These are phyloP conservation scores for Rhynchophorus ferrugineus DNA, from an alignment of 1,140 invertebrate species.

Conservation along the genomic window DNA sequence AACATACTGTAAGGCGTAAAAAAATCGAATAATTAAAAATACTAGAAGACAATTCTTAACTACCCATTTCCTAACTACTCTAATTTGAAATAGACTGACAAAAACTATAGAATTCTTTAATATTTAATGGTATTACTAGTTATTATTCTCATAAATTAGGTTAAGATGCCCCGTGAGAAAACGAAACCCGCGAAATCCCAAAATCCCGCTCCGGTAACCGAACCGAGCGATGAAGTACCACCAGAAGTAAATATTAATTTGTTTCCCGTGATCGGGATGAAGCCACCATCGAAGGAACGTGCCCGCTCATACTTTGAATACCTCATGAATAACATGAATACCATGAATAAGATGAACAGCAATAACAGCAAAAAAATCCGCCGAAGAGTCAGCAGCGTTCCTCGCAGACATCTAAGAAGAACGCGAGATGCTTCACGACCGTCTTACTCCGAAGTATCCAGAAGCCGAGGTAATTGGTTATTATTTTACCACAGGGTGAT, in stretches of 20 bases:
- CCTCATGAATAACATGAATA: slow-evolving; percentile 1
- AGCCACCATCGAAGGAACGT: slow-evolving; percentile 31
- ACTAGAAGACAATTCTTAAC: too few species aligned
- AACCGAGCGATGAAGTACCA: slow-evolving; percentile 1
- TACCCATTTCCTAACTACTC: too few species aligned
- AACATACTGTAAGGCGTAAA: too few species aligned
- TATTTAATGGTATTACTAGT: too few species aligned
- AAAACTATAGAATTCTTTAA: too few species aligned
- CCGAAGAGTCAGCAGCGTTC: slow-evolving; percentile 3
- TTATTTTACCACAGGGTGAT: too few species aligned
- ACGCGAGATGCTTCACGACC: slow-evolving; percentile 21
- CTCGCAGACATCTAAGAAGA: not conserved
- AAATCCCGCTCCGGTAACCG: not conserved
- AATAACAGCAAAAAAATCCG: slow-evolving; percentile 4
- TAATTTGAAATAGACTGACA: too few species aligned
- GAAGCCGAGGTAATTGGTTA: slow-evolving; percentile 23
- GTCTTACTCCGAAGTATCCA: slow-evolving; percentile 25
- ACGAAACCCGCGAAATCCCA: not conserved
- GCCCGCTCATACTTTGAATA: slow-evolving; percentile 30
- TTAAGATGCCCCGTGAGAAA: too few species aligned
- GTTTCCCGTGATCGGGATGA: slow-evolving; percentile 32
- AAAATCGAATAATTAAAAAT: too few species aligned
- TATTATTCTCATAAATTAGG: too few species aligned
- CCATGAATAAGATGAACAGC: slow-evolving; percentile 6
- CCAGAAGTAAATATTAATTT: slow-evolving; percentile 14